Conservation (phyloP, 2,797 vertebrate genomes). For the Myotis pilosus region DNA sequence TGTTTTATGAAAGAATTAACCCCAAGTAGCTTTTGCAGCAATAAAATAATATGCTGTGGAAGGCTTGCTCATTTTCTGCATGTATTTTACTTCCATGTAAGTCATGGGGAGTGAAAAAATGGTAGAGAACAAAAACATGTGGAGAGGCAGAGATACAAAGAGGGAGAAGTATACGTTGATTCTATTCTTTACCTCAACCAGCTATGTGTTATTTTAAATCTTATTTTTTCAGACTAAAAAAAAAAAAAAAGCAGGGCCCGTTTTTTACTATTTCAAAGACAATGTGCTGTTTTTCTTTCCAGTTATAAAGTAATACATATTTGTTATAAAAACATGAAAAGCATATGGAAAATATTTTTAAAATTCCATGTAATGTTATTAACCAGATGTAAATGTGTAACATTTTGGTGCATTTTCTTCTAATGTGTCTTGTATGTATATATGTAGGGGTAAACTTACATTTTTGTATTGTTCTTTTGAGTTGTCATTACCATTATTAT, state of each 20-base stretch:
- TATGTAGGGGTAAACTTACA: background rate
- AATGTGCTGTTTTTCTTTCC: background rate
- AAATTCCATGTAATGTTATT: background rate
- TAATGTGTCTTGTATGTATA: background rate
- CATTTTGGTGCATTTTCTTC: conserved; percentile 13
- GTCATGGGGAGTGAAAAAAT: background rate
- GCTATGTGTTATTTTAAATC: conserved; percentile 24
- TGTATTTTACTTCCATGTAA: conserved; percentile 9
- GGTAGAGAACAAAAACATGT: background rate
- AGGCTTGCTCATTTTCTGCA: background rate
- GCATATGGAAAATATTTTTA: background rate
- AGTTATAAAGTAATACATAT: background rate
- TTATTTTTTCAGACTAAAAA: background rate
- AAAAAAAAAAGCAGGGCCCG: background rate
- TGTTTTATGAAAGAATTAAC: conserved; percentile 72
- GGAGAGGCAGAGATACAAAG: background rate
- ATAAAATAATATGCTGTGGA: conserved; percentile 41
- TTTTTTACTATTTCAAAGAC: background rate
- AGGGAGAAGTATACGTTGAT: background rate
- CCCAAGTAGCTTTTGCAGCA: conserved; percentile 28
- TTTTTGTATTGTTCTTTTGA: background rate
- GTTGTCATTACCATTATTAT: background rate
- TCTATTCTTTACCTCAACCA: background rate
- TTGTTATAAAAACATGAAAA: background rate
- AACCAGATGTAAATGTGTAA: background rate